phyloP scores from a whole-genome alignment of 2,888 invertebrate genomes.

The Galerucella calmariensis region DNA sequence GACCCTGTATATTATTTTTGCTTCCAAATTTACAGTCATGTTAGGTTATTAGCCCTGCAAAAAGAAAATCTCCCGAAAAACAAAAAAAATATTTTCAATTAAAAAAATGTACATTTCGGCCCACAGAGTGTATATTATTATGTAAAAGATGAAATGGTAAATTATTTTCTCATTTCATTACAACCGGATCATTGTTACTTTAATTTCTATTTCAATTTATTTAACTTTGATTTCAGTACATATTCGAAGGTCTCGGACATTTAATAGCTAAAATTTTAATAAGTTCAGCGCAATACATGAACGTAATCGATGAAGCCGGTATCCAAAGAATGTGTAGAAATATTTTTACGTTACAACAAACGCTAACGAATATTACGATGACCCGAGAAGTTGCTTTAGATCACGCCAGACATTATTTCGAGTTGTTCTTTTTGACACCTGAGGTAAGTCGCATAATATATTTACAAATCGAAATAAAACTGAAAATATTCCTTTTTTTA shows the following conservation, averaged over 20 bases:
- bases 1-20: no score
- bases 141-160: no score
- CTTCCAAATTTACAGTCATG: no score
- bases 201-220: not conserved
- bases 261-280: constrained; percentile 83
- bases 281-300: constrained; percentile 82
- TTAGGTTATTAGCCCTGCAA: no score
- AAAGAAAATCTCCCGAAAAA: no score
- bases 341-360: constrained; percentile 86
- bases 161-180: no score
- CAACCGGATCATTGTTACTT: not conserved
- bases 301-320: constrained; percentile 82
- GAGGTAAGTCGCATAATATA: constrained; percentile 69
- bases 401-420: constrained; percentile 89
- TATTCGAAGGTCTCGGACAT: constrained; percentile 88
- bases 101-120: no score
- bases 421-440: constrained; percentile 83
- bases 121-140: no score
- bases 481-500: no score
- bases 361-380: constrained; percentile 85
- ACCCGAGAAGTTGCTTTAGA: constrained; percentile 86
- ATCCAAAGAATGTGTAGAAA: constrained; percentile 89
- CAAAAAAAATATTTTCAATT: no score
- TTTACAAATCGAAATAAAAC: not conserved
- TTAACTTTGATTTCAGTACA: constrained; percentile 73